These are phyloP conservation scores for Phylloscopus collybita DNA, from an alignment of 2,797 vertebrate species.

Conservation along the genomic window DNA sequence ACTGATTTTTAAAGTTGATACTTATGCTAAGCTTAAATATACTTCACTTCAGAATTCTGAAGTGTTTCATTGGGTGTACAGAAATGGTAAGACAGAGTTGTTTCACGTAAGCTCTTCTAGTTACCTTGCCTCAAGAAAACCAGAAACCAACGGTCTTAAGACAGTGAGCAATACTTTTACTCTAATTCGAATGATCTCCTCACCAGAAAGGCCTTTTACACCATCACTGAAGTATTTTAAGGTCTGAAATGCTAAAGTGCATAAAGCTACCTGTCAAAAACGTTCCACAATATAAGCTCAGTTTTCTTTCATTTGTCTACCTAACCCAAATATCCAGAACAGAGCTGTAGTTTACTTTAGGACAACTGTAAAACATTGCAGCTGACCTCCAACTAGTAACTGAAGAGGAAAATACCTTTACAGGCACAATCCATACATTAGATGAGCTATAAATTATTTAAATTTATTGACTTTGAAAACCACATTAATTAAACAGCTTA, in stretches of 20 bases:
- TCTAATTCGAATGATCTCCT: neutral
- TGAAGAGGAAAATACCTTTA: slow-evolving; percentile 24
- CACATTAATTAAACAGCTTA: slow-evolving; percentile 63
- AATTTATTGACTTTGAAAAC: slow-evolving; percentile 41
- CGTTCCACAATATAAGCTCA: neutral
- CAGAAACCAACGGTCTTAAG: neutral
- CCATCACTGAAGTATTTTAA: neutral
- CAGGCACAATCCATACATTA: neutral
- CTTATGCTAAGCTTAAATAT: neutral
- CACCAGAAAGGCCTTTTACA: neutral
- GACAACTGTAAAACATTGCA: neutral
- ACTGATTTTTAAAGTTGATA: neutral
- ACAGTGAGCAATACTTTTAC: neutral
- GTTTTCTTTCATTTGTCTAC: neutral
- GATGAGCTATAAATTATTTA: slow-evolving; percentile 58
- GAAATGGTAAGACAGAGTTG: neutral
- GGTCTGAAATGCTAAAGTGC: neutral
- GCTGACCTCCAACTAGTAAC: slow-evolving; percentile 17
- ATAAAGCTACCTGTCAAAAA: neutral
- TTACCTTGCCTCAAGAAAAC: neutral
- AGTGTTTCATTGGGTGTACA: neutral
- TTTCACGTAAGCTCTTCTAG: neutral
- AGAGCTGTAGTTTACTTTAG: neutral
- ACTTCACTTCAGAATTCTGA: neutral
- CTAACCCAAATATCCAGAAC: neutral